Percentiles rank a stretch among this genome's conserved stretches.
phyloP scores from a whole-genome alignment of 2,113 vertebrate genomes.

The Anarrhichthys ocellatus region DNA sequence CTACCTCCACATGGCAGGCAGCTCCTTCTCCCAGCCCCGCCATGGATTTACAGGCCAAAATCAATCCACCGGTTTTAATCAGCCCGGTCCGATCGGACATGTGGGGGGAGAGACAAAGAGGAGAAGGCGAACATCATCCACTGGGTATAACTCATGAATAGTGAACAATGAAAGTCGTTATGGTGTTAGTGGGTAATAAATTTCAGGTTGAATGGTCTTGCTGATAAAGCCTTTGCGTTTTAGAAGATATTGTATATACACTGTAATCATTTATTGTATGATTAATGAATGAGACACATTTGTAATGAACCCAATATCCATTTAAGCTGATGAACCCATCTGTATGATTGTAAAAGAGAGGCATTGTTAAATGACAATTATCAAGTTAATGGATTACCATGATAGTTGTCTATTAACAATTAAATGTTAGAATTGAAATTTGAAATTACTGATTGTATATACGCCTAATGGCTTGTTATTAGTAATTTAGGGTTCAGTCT shows the following conservation, averaged over 20 bases:
- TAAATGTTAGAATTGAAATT: not conserved
- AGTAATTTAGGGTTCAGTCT: not conserved
- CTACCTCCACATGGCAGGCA: slow-evolving; percentile 52
- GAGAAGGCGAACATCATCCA: slow-evolving; percentile 17
- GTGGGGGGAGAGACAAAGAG: not conserved
- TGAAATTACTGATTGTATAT: not conserved
- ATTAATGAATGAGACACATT: slow-evolving; percentile 36
- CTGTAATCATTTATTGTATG: slow-evolving; percentile 22
- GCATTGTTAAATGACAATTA: slow-evolving; percentile 33
- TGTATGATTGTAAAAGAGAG: slow-evolving; percentile 15
- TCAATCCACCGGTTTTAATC: slow-evolving; percentile 80
- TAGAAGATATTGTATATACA: not conserved
- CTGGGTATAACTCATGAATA: slow-evolving; percentile 54
- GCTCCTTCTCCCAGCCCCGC: slow-evolving; percentile 58
- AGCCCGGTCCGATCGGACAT: slow-evolving; percentile 59
- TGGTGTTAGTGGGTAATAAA: slow-evolving; percentile 58
- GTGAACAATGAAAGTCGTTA: slow-evolving; percentile 65
- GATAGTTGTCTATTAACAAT: not conserved
- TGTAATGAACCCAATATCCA: slow-evolving; percentile 34
- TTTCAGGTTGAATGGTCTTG: slow-evolving; percentile 52
- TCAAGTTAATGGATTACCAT: not conserved
- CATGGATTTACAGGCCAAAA: slow-evolving; percentile 80
- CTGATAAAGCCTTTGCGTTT: slow-evolving; percentile 52
- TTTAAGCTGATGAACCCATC: slow-evolving; percentile 50
- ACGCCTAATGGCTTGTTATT: not conserved